These are phyloP conservation scores for Nannobrachium achirus DNA, from an alignment of 2,113 vertebrate species.

Conservation along the genomic window DNA sequence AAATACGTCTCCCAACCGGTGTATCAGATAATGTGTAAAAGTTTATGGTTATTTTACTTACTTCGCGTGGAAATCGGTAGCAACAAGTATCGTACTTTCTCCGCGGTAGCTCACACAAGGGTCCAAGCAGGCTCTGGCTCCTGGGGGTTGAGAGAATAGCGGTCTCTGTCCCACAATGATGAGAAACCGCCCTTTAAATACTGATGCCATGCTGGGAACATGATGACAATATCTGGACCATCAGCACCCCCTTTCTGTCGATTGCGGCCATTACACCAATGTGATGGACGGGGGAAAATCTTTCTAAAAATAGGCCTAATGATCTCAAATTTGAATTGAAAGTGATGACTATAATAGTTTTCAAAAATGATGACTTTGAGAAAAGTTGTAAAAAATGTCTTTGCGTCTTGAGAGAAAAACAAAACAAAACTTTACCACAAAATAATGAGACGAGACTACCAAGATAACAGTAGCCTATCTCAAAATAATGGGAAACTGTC, in stretches of 20 bases:
- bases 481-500: too few species aligned
- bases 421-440: too few species aligned
- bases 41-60: slow-evolving; percentile 50
- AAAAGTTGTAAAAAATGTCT: too few species aligned
- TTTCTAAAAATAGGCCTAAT: too few species aligned
- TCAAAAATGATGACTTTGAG: too few species aligned
- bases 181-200: slow-evolving; percentile 39
- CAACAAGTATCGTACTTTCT: slow-evolving; percentile 16
- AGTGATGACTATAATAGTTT: too few species aligned
- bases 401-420: too few species aligned
- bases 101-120: slow-evolving; percentile 1
- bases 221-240: slow-evolving; percentile 11
- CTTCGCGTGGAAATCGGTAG: slow-evolving; percentile 31
- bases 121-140: slow-evolving; percentile 13
- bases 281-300: neutral
- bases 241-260: slow-evolving; percentile 67
- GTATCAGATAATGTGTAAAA: slow-evolving; percentile 27
- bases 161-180: slow-evolving; percentile 46
- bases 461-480: too few species aligned
- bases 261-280: slow-evolving; percentile 8
- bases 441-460: too few species aligned
- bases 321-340: too few species aligned
- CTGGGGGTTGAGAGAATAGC: slow-evolving; percentile 55
- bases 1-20: neutral
- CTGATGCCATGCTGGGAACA: slow-evolving; percentile 8